Evolutionary conservation across 1,140 invertebrate genomes (phyloP).

Genomic region (Lerema accius): DNA sequence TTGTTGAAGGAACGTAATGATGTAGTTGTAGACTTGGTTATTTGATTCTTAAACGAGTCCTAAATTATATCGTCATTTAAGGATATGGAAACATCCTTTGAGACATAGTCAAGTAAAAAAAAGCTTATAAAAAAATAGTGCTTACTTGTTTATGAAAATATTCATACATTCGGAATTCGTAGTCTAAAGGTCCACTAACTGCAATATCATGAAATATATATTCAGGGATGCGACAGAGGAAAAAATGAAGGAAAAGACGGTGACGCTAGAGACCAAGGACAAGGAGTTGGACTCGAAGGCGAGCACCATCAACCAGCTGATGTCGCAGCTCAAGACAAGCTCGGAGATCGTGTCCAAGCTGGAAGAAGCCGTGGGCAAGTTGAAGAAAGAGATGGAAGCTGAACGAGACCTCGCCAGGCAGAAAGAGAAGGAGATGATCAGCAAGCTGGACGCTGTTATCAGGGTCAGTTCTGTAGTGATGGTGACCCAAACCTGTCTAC

Average conservation of each 20-base stretch:
- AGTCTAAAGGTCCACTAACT: no score
- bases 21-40: no score
- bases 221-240: slow-evolving; percentile 28
- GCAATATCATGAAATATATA: no score
- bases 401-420: slow-evolving; percentile 43
- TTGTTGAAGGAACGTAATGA: no score
- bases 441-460: slow-evolving; percentile 43
- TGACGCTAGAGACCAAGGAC: slow-evolving; percentile 38
- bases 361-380: slow-evolving; percentile 43
- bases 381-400: slow-evolving; percentile 44
- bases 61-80: no score
- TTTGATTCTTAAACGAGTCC: no score
- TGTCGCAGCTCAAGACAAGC: slow-evolving; percentile 52
- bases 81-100: no score
- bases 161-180: no score
- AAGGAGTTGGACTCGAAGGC: slow-evolving; percentile 53
- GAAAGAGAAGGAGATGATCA: slow-evolving; percentile 44
- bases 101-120: no score
- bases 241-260: slow-evolving; percentile 36
- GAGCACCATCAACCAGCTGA: slow-evolving; percentile 48
- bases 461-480: slow-evolving; percentile 36
- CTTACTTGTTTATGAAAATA: no score
- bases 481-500: no score
- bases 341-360: slow-evolving; percentile 45
- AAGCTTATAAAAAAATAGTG: no score